Base-by-base conservation (phyloP, 2,888 invertebrate genomes). In the Megastigmus dorsalis region DNA sequence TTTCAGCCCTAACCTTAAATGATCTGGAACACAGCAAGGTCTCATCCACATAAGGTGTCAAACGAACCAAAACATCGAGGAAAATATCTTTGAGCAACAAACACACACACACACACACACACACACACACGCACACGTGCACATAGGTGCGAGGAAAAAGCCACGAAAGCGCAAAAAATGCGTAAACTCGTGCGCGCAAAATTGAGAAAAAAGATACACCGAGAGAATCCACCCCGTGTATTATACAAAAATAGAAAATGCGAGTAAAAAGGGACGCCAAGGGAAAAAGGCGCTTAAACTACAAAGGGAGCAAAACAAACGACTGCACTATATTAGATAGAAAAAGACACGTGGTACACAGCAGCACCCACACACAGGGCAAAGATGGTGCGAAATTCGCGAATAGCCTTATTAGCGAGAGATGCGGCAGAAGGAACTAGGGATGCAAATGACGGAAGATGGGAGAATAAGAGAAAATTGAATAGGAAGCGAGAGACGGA, bases 371-470 rank as follows among this genome's bases (percentile, higher is more conserved):
- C 30, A 18, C 5, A 9, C 10, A n/a, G 20, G 54, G 30, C 15
- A 36, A 3, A 13, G 1, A 38, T 15, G 15, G 30, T 9, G 13
- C 26, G 28, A 23, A n/a, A 9, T 26, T 2, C 28, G 28, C 7
- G 10, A 4, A 10, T 43, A 20, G 10, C 50, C 59, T 65, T 50
- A 57, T 66, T 72, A 65, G 57, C 7, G n/a, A 54, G 15, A 28
- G 52, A 52, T 28, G n/a, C n/a, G 15, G 38, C 41, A 7, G 5
- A 23, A 41, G 41, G 9, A 9, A 1, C 28, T 45, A 5, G 10
- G 26, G 30, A 55, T n/a, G 57, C 36, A 60, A 69, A 52, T 52
- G 66, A 66, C 55, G 66, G 38, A 38, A 45, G 62, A 65, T 23
- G 30, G 60, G 60, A 43, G 60, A 60, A 59, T n/a, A 66, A 26